phyloP scores from a whole-genome alignment of 2,113 vertebrate genomes.

The Nasalis larvatus region DNA sequence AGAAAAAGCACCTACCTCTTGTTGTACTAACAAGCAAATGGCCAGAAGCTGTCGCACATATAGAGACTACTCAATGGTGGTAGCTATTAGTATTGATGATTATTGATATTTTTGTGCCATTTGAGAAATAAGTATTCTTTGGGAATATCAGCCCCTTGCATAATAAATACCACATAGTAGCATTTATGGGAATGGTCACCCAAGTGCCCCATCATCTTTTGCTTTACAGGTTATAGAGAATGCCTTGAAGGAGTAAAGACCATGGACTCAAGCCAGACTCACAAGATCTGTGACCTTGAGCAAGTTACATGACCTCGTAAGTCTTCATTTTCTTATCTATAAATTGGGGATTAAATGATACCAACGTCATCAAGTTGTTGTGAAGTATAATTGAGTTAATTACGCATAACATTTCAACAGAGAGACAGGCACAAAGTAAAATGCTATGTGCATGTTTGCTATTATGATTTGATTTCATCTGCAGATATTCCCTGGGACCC shows the following conservation, averaged over 20 bases:
- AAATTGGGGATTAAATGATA: neutral
- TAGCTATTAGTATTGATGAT: too few relatives aligned
- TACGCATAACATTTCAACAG: neutral
- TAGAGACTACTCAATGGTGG: fast-evolving
- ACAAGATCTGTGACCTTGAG: neutral
- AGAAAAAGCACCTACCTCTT: neutral
- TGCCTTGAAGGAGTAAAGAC: neutral
- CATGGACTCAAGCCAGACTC: neutral
- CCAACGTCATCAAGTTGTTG: neutral
- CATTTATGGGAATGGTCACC: neutral
- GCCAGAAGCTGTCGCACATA: neutral
- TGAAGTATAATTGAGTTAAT: slow-evolving; percentile 5
- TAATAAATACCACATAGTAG: neutral
- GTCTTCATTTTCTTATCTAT: slow-evolving; percentile 34
- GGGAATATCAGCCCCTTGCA: neutral
- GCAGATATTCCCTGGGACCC: slow-evolving; percentile 70
- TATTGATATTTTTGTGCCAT: neutral
- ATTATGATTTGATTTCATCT: slow-evolving; percentile 27
- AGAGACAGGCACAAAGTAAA: neutral
- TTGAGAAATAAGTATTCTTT: neutral
- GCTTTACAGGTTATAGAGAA: neutral
- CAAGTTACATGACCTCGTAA: neutral
- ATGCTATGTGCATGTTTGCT: neutral
- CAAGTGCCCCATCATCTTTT: neutral
- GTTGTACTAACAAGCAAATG: neutral